Evolutionary conservation across 2,113 vertebrate species (phyloP).

Genomic region (Diadophis punctatus): DNA sequence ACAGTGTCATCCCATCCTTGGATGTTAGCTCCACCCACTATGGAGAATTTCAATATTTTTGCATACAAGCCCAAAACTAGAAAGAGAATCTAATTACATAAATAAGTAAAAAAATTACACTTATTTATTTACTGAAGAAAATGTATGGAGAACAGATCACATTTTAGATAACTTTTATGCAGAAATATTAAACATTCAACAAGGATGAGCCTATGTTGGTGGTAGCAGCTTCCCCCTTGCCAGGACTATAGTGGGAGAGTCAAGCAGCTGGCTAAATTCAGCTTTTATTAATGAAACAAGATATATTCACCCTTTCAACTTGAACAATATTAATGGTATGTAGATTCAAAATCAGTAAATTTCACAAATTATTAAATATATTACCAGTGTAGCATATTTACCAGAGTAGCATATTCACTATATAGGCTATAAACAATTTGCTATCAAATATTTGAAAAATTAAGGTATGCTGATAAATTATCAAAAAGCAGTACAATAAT

Average conservation of each 20-base stretch:
- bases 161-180: not conserved
- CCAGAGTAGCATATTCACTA: rapidly evolving
- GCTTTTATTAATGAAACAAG: not conserved
- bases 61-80: not conserved
- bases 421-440: not conserved
- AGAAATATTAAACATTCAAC: not conserved
- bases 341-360: not conserved
- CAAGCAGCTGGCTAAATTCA: not conserved
- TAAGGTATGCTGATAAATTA: not conserved
- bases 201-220: not conserved
- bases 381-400: rapidly evolving
- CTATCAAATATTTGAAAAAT: not conserved
- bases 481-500: rapidly evolving
- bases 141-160: not conserved
- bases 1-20: too few relatives aligned
- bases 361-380: not conserved
- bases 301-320: not conserved
- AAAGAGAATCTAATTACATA: not conserved
- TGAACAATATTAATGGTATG: rapidly evolving
- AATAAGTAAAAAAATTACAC: not conserved
- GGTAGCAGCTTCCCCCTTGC: not conserved
- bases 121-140: not conserved
- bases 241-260: not conserved
- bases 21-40: too few relatives aligned
- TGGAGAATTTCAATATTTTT: too few relatives aligned